These are phyloP conservation scores for Cassiopea xamachana DNA, from an alignment of 30 jellyfish, hydroid and myxozoan genomes.

Conservation along the genomic window DNA sequence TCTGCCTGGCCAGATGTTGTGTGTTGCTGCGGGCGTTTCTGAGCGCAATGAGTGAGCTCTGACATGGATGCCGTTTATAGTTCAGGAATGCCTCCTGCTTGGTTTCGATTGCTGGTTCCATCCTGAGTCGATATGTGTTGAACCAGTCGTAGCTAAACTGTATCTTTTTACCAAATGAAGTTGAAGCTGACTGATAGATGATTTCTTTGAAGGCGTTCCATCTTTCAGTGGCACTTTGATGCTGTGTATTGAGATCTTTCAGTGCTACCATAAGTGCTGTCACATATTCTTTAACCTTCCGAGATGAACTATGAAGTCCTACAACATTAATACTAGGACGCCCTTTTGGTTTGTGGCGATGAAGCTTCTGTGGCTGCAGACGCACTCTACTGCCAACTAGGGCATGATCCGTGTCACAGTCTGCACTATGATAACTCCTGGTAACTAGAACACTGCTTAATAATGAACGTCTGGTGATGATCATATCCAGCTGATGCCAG, in stretches of 20 bases:
- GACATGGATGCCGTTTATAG: neutral
- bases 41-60: neutral
- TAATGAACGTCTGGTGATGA: neutral
- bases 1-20: constrained; percentile 12
- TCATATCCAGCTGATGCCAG: constrained; percentile 63
- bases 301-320: neutral
- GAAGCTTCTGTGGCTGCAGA: neutral
- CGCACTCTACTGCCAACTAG: neutral
- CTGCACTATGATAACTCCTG: constrained; percentile 62
- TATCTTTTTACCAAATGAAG: neutral
- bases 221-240: neutral
- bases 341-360: neutral
- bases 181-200: neutral
- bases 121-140: neutral
- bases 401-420: constrained; percentile 36
- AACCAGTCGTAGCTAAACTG: neutral
- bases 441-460: neutral
- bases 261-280: neutral
- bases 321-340: neutral
- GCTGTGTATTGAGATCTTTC: neutral
- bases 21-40: neutral
- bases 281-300: neutral
- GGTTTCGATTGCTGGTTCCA: constrained; percentile 8
- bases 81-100: neutral
- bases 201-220: neutral